Evolutionary conservation across 2,888 invertebrate species (phyloP).

Genomic region (Syritta pipiens): DNA sequence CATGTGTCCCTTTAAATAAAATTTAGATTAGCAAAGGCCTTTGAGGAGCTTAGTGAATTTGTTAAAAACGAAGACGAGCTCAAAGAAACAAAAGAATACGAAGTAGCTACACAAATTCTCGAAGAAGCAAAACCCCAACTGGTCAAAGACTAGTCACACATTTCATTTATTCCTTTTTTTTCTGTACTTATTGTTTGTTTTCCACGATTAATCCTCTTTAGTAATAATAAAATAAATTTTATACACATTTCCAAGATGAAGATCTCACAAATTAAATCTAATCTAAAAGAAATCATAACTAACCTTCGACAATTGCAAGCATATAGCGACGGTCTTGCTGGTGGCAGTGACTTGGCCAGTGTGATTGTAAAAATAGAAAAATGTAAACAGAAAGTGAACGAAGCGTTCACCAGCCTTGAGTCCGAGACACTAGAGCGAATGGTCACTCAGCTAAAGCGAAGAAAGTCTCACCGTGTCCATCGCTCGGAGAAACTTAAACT

Average conservation of each 20-base stretch:
- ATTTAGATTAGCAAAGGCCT: slow-evolving; percentile 85
- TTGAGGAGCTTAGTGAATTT: slow-evolving; percentile 86
- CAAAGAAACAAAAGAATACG: slow-evolving; percentile 86
- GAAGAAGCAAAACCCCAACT: slow-evolving; percentile 83
- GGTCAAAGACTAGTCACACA: slow-evolving; percentile 31
- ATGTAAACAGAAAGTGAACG: slow-evolving; percentile 21
- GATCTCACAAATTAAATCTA: slow-evolving; percentile 57
- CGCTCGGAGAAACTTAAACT: not conserved
- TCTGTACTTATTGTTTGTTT: slow-evolving; percentile 13
- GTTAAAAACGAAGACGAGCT: slow-evolving; percentile 88
- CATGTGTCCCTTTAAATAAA: slow-evolving; percentile 28
- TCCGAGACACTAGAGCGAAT: slow-evolving; percentile 2
- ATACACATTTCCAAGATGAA: slow-evolving; percentile 47
- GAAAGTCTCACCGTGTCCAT: not conserved
- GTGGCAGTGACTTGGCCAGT: not conserved
- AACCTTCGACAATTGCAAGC: slow-evolving; percentile 28
- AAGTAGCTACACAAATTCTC: slow-evolving; percentile 84
- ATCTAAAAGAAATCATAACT: slow-evolving; percentile 40
- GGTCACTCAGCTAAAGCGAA: slow-evolving; percentile 4
- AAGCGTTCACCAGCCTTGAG: slow-evolving; percentile 22
- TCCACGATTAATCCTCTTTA: slow-evolving; percentile 22
- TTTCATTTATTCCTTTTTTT: not conserved
- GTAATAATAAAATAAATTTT: slow-evolving; percentile 17
- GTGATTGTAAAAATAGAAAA: not conserved
- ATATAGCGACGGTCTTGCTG: slow-evolving; percentile 23